Percentiles rank a stretch among this genome's conserved stretches.
These are phyloP conservation scores for Magallana nippona DNA, from an alignment of 2,888 invertebrate genomes.

Conservation along the genomic window DNA sequence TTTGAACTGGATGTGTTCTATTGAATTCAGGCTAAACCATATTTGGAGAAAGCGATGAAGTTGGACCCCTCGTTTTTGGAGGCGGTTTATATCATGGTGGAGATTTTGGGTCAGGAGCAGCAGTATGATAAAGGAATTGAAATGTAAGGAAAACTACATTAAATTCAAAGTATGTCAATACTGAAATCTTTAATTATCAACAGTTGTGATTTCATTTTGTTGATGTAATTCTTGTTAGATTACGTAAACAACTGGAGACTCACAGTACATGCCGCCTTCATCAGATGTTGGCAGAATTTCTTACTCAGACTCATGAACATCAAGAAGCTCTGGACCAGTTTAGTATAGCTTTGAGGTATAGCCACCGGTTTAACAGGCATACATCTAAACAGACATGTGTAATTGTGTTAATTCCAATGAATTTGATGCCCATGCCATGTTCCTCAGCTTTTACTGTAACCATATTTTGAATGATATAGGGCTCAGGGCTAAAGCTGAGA, in stretches of 20 bases:
- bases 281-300: conserved; percentile 85
- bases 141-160: conserved; percentile 78
- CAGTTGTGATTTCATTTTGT: too few species aligned
- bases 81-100: conserved; percentile 87
- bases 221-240: conserved; percentile 64
- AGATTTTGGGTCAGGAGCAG: conserved; percentile 84
- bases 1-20: too few species aligned
- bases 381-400: not conserved
- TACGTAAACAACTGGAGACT: conserved; percentile 86
- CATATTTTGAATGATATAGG: not conserved
- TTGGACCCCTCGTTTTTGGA: conserved; percentile 87
- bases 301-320: conserved; percentile 84
- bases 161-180: not conserved
- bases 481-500: too few species aligned
- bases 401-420: too few species aligned
- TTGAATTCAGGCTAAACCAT: conserved; percentile 83
- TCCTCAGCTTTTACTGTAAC: not conserved
- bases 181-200: too few species aligned
- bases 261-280: conserved; percentile 86
- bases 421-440: too few species aligned
- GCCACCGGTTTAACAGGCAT: not conserved
- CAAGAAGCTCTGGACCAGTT: conserved; percentile 87
- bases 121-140: conserved; percentile 85
- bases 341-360: conserved; percentile 84
- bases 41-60: conserved; percentile 87